Conservation (phyloP, 2,888 invertebrate species). For the Copidosoma aretas region DNA sequence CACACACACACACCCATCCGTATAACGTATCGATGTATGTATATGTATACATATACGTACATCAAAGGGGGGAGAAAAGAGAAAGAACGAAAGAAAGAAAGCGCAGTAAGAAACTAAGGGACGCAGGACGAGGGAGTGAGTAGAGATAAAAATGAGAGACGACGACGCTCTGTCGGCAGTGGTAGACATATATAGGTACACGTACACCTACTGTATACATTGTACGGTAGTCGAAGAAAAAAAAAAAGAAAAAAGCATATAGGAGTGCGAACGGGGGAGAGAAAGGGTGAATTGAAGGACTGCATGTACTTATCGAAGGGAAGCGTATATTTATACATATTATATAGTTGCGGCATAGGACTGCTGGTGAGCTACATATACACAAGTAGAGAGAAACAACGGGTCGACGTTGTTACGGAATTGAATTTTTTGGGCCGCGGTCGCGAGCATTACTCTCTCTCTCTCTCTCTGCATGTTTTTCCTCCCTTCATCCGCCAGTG, state of each 20-base stretch:
- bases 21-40: too few relatives aligned
- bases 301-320: not conserved
- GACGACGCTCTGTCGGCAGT: constrained; percentile 1
- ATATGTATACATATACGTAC: too few relatives aligned
- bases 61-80: constrained; percentile 30
- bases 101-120: not conserved
- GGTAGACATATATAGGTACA: not conserved
- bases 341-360: too few relatives aligned
- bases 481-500: too few relatives aligned
- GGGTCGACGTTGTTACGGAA: constrained; percentile 32
- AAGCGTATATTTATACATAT: too few relatives aligned
- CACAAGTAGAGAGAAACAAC: constrained; percentile 7
- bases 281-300: not conserved
- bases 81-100: constrained; percentile 19
- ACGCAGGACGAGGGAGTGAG: too few relatives aligned
- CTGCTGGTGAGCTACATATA: too few relatives aligned
- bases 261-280: constrained; percentile 1
- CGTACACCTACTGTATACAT: not conserved
- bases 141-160: constrained; percentile 31
- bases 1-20: too few relatives aligned
- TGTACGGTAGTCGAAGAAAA: too few relatives aligned
- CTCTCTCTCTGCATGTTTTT: not conserved
- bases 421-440: constrained; percentile 38
- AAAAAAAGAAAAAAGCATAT: constrained; percentile 1
- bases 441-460: constrained; percentile 26